These are phyloP conservation scores for Acanthacorydalis orientalis DNA, from an alignment of 2,888 invertebrate genomes.

Conservation along the genomic window DNA sequence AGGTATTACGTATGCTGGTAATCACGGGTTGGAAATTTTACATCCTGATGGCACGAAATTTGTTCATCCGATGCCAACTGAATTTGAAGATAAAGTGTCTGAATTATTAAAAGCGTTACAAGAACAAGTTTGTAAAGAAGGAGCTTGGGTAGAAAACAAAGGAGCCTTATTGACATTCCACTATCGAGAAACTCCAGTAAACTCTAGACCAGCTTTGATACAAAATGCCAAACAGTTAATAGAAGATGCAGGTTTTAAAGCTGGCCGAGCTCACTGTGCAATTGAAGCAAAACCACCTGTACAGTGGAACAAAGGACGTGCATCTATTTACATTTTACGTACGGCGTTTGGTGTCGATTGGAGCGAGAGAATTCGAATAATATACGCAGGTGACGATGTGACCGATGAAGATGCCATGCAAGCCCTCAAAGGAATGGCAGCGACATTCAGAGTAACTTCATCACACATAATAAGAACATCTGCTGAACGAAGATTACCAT, in stretches of 20 bases:
- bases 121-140: conserved; percentile 70
- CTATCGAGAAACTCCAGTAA: conserved; percentile 64
- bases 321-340: conserved; percentile 76
- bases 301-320: conserved; percentile 81
- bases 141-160: conserved; percentile 87
- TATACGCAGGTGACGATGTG: conserved; percentile 76
- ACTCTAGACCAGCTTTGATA: conserved; percentile 47
- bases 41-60: conserved; percentile 84
- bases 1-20: conserved; percentile 80
- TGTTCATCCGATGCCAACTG: conserved; percentile 79
- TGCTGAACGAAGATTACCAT: conserved; percentile 72
- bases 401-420: conserved; percentile 87
- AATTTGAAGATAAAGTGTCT: conserved; percentile 64
- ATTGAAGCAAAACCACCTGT: conserved; percentile 84
- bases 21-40: conserved; percentile 73
- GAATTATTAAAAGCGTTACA: conserved; percentile 61
- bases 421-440: conserved; percentile 86
- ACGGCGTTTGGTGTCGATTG: conserved; percentile 84
- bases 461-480: conserved; percentile 73
- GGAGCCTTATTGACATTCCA: conserved; percentile 76
- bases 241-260: conserved; percentile 58
- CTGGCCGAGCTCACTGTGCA: conserved; percentile 68
- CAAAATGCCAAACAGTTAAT: conserved; percentile 58
- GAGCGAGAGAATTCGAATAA: conserved; percentile 78
- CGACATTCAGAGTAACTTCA: conserved; percentile 76